These are phyloP conservation scores for Euphydryas editha DNA, from an alignment of 2,888 invertebrate genomes.

Conservation along the genomic window DNA sequence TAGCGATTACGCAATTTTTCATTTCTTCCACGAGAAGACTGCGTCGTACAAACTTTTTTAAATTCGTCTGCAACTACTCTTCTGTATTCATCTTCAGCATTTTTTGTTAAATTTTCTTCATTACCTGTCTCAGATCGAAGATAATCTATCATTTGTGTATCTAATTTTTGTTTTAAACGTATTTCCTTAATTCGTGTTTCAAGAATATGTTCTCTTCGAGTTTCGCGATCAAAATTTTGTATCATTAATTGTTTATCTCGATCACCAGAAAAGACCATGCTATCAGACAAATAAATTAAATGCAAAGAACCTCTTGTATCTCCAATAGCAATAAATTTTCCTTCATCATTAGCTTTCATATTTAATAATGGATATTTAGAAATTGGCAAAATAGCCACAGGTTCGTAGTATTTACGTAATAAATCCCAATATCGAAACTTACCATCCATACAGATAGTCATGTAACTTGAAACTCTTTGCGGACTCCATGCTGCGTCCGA, in stretches of 20 bases:
- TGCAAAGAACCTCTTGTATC: conserved; percentile 87
- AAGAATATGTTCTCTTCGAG: conserved; percentile 92
- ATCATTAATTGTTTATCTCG: conserved; percentile 87
- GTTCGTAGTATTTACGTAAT: conserved; percentile 86
- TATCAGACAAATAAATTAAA: conserved; percentile 86
- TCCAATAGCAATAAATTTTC: conserved; percentile 84
- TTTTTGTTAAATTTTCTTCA: conserved; percentile 47
- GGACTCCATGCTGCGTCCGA: conserved; percentile 62
- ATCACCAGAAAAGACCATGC: conserved; percentile 85
- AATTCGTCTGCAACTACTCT: conserved; percentile 60
- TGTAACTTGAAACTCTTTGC: conserved; percentile 65
- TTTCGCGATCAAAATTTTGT: conserved; percentile 92
- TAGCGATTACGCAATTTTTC: conserved; percentile 41
- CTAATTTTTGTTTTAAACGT: conserved; percentile 77
- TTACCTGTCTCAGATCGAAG: conserved; percentile 42
- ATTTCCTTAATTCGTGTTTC: conserved; percentile 93
- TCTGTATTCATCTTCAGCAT: conserved; percentile 73
- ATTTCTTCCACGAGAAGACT: conserved; percentile 19
- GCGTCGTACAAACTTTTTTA: conserved; percentile 39
- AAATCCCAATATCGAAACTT: conserved; percentile 91
- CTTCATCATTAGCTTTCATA: conserved; percentile 85
- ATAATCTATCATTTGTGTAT: conserved; percentile 64
- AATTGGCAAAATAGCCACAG: conserved; percentile 86
- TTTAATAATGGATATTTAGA: conserved; percentile 77
- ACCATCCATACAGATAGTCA: conserved; percentile 81